Base-by-base conservation (phyloP, 2,888 invertebrate species). In the Furcula furcula region DNA sequence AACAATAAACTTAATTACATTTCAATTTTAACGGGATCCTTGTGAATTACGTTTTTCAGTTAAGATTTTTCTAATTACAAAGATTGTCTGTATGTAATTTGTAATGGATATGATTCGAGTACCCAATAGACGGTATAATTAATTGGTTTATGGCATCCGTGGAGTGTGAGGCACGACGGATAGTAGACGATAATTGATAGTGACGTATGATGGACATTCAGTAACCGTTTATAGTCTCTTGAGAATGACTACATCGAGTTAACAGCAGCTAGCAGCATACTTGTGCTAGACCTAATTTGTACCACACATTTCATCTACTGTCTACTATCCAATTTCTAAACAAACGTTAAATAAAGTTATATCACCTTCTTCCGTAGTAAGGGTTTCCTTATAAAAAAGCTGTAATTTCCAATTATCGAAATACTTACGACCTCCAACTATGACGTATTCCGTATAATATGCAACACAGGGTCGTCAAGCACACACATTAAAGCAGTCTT, bases 131-230 rank as follows among this genome's bases (percentile, higher is more conserved):
- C 69, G 64, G 65, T 67, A n/a, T n/a, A n/a, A n/a, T 72, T 70
- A 73, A 76, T 77, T 72, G 70, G 64, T 60, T 55, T 34, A 51
- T 61, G 65, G 66, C 59, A 53, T 48, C 46, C 51, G 40, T 46
- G 46, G 54, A 46, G 55, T 50, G 49, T 56, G 56, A 36, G 54
- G 54, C 45, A 62, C 57, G 61, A 63, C 56, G 63, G 59, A 57
- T 55, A 60, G 68, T 61, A 55, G 61, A 60, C 53, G 74, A 11
- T 86, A 84, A 86, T 86, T 86, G 83, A 85, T 86, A 79, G 78
- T 81, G 86, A 85, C 86, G 66, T 80, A 70, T 86, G 85, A 85
- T 76, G 74, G 87, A 83, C 84, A 71, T 71, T 60, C 66, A 68
- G 66, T 68, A 65, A 61, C 62, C 68, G 69, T 69, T 65, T 69